Conservation (phyloP, 64 coral and sea anemone genomes). For the Hydrozoanthus tunicans region DNA sequence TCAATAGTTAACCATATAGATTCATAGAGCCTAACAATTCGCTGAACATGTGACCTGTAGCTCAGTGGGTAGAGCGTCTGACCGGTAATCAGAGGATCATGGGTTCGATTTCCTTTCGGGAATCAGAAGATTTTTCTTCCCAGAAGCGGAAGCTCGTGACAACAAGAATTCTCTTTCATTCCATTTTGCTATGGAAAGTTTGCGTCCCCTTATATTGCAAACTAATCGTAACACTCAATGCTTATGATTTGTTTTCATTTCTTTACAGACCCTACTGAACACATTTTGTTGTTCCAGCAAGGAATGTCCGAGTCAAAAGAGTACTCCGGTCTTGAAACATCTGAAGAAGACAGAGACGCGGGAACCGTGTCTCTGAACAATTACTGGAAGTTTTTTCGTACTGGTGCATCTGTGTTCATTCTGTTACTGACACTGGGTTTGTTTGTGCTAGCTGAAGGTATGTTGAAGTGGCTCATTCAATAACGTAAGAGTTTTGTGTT, state of each 20-base stretch:
- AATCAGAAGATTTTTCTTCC: no score
- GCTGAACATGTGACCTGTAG: no score
- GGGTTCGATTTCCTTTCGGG: no score
- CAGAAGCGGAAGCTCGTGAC: no score
- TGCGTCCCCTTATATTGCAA: no score
- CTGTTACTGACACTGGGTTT: background rate
- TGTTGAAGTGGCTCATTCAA: background rate
- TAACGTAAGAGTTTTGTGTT: background rate
- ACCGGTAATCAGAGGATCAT: no score
- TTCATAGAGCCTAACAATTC: no score
- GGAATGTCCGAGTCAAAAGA: background rate
- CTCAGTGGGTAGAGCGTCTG: no score
- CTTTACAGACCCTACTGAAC: background rate
- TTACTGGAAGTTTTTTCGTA: background rate
- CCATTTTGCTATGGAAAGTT: no score
- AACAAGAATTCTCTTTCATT: no score
- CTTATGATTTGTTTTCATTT: background rate
- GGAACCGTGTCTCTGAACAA: background rate
- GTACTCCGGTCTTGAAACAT: background rate
- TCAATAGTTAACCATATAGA: no score
- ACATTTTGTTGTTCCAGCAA: background rate
- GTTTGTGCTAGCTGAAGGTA: background rate
- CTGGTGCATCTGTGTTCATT: background rate
- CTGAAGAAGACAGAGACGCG: background rate
- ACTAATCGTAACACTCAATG: background rate